phyloP scores from a whole-genome alignment of 23 tunicate species.

The Halocynthia roretzi region DNA sequence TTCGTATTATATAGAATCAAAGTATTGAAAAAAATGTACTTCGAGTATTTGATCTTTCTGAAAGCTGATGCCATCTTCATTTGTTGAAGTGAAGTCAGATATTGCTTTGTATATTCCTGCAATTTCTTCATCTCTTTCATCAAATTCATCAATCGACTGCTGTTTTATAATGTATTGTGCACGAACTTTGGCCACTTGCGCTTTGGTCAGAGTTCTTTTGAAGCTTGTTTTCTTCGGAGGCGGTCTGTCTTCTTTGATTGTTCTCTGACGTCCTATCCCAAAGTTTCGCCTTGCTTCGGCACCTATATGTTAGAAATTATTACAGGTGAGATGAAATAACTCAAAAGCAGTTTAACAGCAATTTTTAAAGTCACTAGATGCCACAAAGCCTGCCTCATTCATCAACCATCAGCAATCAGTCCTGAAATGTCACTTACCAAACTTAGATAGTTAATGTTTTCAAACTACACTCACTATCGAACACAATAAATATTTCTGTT shows the following conservation, averaged over 20 bases:
- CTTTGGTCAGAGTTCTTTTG: constrained; percentile 14
- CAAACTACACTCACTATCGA: too few relatives aligned
- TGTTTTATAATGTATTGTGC: neutral
- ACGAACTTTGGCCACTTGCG: constrained; percentile 11
- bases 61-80: constrained; percentile 50
- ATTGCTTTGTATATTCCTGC: constrained; percentile 21
- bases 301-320: too few relatives aligned
- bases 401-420: too few relatives aligned
- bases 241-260: neutral
- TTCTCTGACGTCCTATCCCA: neutral
- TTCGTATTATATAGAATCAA: neutral
- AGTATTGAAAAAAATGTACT: neutral
- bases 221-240: constrained; percentile 11
- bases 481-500: too few relatives aligned
- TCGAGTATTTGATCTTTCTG: constrained; percentile 27
- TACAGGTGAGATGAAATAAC: too few relatives aligned
- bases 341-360: neutral
- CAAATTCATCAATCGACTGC: neutral
- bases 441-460: too few relatives aligned
- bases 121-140: constrained; percentile 6
- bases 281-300: too few relatives aligned
- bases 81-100: constrained; percentile 23
- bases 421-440: too few relatives aligned
- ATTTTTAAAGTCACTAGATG: too few relatives aligned
- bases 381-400: too few relatives aligned